Base-by-base conservation (phyloP, 2,797 vertebrate species). In the Spondyliosoma cantharus region DNA sequence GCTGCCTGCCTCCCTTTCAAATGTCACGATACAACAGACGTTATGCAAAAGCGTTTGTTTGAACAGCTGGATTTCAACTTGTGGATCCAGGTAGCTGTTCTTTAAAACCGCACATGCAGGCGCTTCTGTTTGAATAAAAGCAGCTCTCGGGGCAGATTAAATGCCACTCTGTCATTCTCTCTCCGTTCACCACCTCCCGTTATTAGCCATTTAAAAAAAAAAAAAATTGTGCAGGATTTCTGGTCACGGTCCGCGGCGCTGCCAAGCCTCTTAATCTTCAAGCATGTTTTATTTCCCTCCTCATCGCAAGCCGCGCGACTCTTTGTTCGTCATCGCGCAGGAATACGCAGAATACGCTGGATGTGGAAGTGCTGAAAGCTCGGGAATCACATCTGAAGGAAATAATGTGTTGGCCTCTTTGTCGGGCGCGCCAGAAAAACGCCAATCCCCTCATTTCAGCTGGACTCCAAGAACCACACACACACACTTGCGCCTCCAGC, bases 241-340 rank as follows among this genome's bases (percentile, higher is more conserved):
- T 87, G 82, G 78, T 86, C 77, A 25, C 25, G 80, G 80, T 78
- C 49, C 75, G 61, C 3, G 76, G 63, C 43, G 2, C 86, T 89
- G 92, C 89, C 93, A 93, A 91, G 91, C 84, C 90, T 8, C 79
- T 90, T 90, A 90, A 92, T 92, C 91, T 91, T 60, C 83, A 1
- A 29, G 64, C 87, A 86, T 89, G 92, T 86, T 94, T 84, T 87
- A 88, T 90, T 90, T 90, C 90, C 86, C 29, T 6, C 32, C 76
- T 92, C 86, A 70, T 76, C 80, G 19, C 86, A 6, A n/a, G 52
- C 82, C 80, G 14, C 72, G 70, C 59, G 0, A 72, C 70, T 87
- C 86, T 90, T 89, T 91, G 87, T 89, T 87, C 82, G 7, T 53
- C 63, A 50, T 81, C 73, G 73, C 56, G 80, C 57, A 64, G 69